A percentile compares a stretch with the other conserved stretches of the same genome.
Evolutionary conservation across 2,888 invertebrate genomes (phyloP).

Genomic region (Mesorhabditis belari): DNA sequence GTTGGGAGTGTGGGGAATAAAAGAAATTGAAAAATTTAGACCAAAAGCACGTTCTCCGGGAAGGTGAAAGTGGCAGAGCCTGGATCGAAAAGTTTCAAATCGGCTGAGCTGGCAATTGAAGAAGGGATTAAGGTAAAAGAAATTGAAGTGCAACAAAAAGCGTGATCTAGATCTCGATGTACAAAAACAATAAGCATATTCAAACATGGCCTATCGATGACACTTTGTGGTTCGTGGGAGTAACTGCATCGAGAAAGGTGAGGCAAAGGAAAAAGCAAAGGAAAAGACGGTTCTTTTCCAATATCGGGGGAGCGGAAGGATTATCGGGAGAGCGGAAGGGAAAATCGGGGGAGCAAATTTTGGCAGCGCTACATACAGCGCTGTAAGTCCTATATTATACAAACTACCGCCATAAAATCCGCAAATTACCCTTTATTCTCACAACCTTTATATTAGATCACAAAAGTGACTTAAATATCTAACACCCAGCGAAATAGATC

Average conservation of each 20-base stretch:
- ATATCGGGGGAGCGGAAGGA: too few species aligned
- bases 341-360: too few species aligned
- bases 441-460: too few species aligned
- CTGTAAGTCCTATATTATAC: too few species aligned
- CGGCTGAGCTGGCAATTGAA: slow-evolving; percentile 42
- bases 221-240: slow-evolving; percentile 41
- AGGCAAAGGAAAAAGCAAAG: too few species aligned
- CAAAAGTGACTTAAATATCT: too few species aligned
- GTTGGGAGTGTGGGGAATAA: slow-evolving; percentile 18
- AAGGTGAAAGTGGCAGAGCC: slow-evolving; percentile 47
- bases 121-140: slow-evolving; percentile 3
- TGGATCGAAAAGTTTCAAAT: slow-evolving; percentile 45
- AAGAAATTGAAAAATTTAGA: background rate
- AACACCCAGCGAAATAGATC: too few species aligned
- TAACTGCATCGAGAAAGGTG: slow-evolving; percentile 30
- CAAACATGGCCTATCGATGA: slow-evolving; percentile 37
- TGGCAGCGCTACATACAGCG: too few species aligned
- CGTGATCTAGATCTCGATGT: slow-evolving; percentile 11
- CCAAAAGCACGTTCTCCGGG: slow-evolving; percentile 29
- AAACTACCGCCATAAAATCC: too few species aligned
- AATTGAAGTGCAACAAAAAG: background rate
- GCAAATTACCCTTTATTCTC: too few species aligned
- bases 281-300: too few species aligned
- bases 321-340: too few species aligned
- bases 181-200: slow-evolving; percentile 24